Evolutionary conservation across 30 jellyfish, hydroid and myxozoan genomes (phyloP).

Genomic region (Euphysa ruthae): DNA sequence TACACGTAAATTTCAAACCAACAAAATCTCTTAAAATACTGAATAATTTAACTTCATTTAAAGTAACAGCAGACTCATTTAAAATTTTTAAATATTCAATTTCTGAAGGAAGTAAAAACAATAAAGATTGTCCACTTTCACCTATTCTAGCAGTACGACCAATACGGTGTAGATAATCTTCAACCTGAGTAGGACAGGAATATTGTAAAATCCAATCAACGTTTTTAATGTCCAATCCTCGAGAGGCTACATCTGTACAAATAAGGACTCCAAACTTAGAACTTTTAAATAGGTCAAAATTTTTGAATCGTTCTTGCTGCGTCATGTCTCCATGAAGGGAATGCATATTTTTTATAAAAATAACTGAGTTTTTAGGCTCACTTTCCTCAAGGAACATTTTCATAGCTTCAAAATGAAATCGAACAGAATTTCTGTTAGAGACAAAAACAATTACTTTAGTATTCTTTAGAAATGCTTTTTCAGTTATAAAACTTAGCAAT

Average conservation of each 20-base stretch:
- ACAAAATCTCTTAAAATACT: constrained; percentile 19
- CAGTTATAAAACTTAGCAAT: constrained; percentile 16
- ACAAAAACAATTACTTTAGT: constrained; percentile 70
- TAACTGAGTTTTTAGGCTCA: background rate
- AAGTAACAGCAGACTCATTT: constrained; percentile 1
- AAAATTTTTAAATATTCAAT: constrained; percentile 45
- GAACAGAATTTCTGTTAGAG: constrained; percentile 55
- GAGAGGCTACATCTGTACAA: constrained; percentile 96
- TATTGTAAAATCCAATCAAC: constrained; percentile 88
- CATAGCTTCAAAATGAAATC: constrained; percentile 32
- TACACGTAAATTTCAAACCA: background rate
- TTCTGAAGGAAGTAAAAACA: constrained; percentile 85
- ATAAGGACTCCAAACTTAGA: constrained; percentile 50
- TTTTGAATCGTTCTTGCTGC: constrained; percentile 48
- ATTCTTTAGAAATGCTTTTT: background rate
- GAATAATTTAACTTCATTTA: constrained; percentile 41
- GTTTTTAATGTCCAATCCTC: constrained; percentile 83
- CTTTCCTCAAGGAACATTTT: constrained; percentile 9
- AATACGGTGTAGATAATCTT: constrained; percentile 80
- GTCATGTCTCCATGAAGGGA: constrained; percentile 79
- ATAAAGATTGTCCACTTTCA: constrained; percentile 57
- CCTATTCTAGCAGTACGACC: constrained; percentile 98
- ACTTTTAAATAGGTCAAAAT: constrained; percentile 35
- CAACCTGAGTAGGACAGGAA: constrained; percentile 64
- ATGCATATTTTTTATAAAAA: constrained; percentile 25